A percentile compares a stretch with the other conserved stretches of the same genome.
These are phyloP conservation scores for Anguilla anguilla DNA, from an alignment of 2,797 vertebrate genomes.

Conservation along the genomic window DNA sequence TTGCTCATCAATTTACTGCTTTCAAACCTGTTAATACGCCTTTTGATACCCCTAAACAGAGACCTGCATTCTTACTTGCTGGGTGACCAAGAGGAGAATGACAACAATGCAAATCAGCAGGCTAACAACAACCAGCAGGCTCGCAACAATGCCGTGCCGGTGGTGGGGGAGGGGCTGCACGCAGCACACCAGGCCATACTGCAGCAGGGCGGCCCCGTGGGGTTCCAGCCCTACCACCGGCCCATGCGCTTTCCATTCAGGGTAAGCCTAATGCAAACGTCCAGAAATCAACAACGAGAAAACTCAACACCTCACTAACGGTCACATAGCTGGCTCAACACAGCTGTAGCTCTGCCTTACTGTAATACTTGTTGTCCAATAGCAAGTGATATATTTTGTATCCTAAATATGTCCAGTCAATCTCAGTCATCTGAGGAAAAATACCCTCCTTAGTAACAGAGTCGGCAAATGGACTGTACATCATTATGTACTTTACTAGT, in stretches of 20 bases:
- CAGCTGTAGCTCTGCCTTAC: neutral
- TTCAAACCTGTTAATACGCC: neutral
- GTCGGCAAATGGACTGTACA: neutral
- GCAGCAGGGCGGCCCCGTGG: conserved; percentile 95
- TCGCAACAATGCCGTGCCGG: conserved; percentile 88
- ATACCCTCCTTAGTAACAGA: neutral
- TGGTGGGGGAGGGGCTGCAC: conserved; percentile 93
- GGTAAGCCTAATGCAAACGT: conserved; percentile 65
- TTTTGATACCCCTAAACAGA: conserved; percentile 61
- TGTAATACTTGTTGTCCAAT: no score
- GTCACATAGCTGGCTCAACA: neutral
- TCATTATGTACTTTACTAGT: neutral
- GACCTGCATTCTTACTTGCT: conserved; percentile 98
- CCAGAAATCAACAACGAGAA: no score
- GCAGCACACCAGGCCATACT: conserved; percentile 98
- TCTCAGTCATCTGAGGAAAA: neutral
- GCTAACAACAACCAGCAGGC: conserved; percentile 91
- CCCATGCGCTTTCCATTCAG: conserved; percentile 93
- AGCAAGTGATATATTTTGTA: neutral
- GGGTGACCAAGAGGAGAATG: conserved; percentile 95
- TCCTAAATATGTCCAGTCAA: neutral
- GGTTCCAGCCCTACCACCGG: conserved; percentile 96
- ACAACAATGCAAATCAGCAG: conserved; percentile 88
- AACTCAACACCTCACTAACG: neutral
- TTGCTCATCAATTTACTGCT: neutral